Base-by-base conservation (phyloP, 2,797 vertebrate species). In the Diglossa cyanea region DNA sequence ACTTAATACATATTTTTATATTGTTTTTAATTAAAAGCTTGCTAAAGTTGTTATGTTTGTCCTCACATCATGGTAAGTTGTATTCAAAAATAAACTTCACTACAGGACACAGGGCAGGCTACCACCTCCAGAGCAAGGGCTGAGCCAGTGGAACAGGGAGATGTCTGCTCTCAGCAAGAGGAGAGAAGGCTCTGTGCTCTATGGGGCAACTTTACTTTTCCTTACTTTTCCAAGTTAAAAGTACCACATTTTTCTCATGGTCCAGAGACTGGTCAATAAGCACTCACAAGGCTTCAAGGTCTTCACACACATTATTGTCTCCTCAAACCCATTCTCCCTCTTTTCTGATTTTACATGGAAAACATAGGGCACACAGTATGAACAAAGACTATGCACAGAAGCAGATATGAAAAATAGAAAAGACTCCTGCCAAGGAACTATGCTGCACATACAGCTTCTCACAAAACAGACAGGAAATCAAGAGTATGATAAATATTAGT, bases 21-120 rank as follows among this genome's bases (percentile, higher is more conserved):
- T 80, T 71, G 17, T 48, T 93, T 84, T 74, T 26, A 85, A 75
- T 86, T 45, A 50, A 74, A 90, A 75, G 37, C 6, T 60, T 61
- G 28, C 28, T 71, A 26, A 28, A 73, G 63, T 65, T 14, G 2
- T 39, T 63, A 42, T 7, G 30, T 11, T 78, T 83, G 68, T 55
- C 48, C 23, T 85, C 20, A 20, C 26, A 74, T 21, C 7, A 13
- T 4, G 11, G 7, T 20, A 57, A 54, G 3, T 4, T n/a, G 11
- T 25, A 84, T 33, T 86, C 3, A 75, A 67, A 81, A 74, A 3
- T 3, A 23, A 6, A 26, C 14, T 57, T 73, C 37, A 51, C 16
- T 19, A 35, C 4, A 81, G 55, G 47, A 58, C 25, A 62, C 30
- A 48, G 45, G 2, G 20, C 53, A 83, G 51, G 31, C 53, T 71